These are phyloP conservation scores for Eolophus roseicapilla DNA, from an alignment of 2,113 vertebrate genomes.

Conservation along the genomic window DNA sequence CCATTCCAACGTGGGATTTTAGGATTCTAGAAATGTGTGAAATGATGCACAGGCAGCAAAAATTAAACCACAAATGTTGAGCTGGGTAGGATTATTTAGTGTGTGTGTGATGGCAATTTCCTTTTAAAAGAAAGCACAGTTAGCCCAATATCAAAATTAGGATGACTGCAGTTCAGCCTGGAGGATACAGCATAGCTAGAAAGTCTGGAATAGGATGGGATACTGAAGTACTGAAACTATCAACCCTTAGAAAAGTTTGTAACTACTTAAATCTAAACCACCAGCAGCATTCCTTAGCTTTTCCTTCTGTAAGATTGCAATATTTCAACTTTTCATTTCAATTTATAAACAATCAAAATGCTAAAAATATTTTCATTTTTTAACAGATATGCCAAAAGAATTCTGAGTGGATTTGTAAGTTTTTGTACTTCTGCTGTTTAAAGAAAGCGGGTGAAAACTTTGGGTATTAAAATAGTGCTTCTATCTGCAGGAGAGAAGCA, in stretches of 20 bases:
- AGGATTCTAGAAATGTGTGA: not conserved
- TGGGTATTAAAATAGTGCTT: not conserved
- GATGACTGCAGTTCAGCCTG: not conserved
- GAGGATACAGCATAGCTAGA: not conserved
- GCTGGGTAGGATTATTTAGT: not conserved
- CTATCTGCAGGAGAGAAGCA: not conserved
- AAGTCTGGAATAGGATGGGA: not conserved
- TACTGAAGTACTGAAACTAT: not conserved
- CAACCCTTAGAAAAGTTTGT: not conserved
- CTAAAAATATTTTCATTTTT: not conserved
- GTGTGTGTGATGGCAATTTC: not conserved
- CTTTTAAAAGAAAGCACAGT: not conserved
- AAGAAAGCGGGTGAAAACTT: not conserved
- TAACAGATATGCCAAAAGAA: not conserved
- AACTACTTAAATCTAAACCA: not conserved
- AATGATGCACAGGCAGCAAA: not conserved
- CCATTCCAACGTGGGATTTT: not conserved
- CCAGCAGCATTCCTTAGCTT: not conserved
- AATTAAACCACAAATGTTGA: not conserved
- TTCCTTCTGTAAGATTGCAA: accelerated
- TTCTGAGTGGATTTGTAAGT: not conserved
- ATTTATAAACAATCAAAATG: not conserved
- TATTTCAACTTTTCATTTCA: not conserved
- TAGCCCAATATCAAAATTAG: not conserved
- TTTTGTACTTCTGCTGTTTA: not conserved